phyloP scores from a whole-genome alignment of 2,888 invertebrate genomes.

The Ceramica pisi region DNA sequence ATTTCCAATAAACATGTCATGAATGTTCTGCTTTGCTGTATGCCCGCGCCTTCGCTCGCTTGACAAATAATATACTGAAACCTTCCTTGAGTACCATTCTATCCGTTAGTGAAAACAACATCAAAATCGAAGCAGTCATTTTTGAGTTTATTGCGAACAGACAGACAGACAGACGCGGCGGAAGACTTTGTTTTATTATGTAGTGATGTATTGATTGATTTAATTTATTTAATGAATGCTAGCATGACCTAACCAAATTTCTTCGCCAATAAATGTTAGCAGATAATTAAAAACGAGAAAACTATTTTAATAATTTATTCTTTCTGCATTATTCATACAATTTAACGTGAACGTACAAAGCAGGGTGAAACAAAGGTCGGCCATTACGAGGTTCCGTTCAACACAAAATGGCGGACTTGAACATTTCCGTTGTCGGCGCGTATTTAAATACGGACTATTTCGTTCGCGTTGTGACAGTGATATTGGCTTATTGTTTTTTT shows the following conservation, averaged over 20 bases:
- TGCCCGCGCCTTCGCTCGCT: no score
- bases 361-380: slow-evolving; percentile 49
- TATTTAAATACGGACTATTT: slow-evolving; percentile 48
- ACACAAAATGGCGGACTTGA: slow-evolving; percentile 55
- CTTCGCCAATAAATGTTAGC: neutral
- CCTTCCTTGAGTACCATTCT: no score
- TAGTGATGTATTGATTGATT: no score
- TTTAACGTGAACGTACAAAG: slow-evolving; percentile 49
- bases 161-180: no score
- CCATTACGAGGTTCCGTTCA: slow-evolving; percentile 55
- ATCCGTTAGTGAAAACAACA: no score
- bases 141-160: no score
- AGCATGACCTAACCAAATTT: neutral
- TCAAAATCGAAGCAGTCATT: no score
- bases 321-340: slow-evolving; percentile 42
- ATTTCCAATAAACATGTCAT: no score
- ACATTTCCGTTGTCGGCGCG: slow-evolving; percentile 41
- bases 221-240: neutral
- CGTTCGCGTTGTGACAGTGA: slow-evolving; percentile 15
- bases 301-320: slow-evolving; percentile 35
- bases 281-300: slow-evolving; percentile 20
- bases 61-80: no score
- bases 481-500: slow-evolving; percentile 1
- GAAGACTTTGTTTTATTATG: no score
- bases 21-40: no score